Evolutionary conservation across 2,113 vertebrate species (phyloP).

Genomic region (Cyprinodon brontotheroides): DNA sequence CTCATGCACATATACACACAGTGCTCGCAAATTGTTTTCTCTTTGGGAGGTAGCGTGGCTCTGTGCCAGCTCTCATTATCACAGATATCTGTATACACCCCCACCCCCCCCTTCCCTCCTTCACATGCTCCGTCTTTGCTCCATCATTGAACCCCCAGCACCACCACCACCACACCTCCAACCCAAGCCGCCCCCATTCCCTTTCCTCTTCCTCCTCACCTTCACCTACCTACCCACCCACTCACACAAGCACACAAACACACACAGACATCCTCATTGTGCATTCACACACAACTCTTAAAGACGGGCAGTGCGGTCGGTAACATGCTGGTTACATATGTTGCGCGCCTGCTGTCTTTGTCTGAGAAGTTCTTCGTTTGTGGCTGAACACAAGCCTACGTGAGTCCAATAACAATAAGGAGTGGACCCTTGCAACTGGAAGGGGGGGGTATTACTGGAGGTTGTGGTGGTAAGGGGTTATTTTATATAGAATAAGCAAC

Average conservation of each 20-base stretch:
- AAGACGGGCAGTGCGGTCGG: slow-evolving; percentile 61
- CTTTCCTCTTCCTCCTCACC: slow-evolving; percentile 39
- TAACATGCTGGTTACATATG: slow-evolving; percentile 81
- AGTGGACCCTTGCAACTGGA: slow-evolving; percentile 65
- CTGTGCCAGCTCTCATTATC: slow-evolving; percentile 78
- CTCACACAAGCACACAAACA: slow-evolving; percentile 15
- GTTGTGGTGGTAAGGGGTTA: not conserved
- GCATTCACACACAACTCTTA: slow-evolving; percentile 62
- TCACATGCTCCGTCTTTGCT: slow-evolving; percentile 50
- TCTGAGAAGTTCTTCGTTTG: slow-evolving; percentile 82
- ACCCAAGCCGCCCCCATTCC: slow-evolving; percentile 18
- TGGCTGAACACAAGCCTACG: slow-evolving; percentile 76
- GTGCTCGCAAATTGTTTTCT: slow-evolving; percentile 67
- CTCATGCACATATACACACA: slow-evolving; percentile 45
- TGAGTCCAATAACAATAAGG: slow-evolving; percentile 82
- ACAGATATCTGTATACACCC: slow-evolving; percentile 70
- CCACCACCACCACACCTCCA: slow-evolving; percentile 23
- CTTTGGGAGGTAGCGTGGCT: slow-evolving; percentile 70
- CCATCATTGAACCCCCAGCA: slow-evolving; percentile 25
- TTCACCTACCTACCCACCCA: not conserved
- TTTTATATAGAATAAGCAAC: slow-evolving; percentile 59
- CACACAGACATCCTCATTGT: slow-evolving; percentile 22
- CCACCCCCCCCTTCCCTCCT: slow-evolving; percentile 36
- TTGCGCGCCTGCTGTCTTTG: slow-evolving; percentile 79
- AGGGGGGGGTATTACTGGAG: slow-evolving; percentile 16